Evolutionary conservation across 2,113 vertebrate species (phyloP).

Genomic region (Lipotes vexillifer): DNA sequence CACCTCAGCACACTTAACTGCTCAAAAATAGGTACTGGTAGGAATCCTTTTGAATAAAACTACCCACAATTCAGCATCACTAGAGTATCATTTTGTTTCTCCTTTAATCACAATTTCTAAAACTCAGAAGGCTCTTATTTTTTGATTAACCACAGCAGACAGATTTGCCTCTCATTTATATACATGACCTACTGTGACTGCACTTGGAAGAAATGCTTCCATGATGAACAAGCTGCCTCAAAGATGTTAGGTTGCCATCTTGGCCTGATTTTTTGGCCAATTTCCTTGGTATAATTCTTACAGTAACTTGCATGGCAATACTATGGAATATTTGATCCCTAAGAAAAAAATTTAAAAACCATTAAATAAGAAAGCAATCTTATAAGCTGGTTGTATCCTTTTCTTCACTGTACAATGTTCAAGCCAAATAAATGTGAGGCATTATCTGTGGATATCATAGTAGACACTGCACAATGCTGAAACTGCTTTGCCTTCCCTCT

Average conservation of each 20-base stretch:
- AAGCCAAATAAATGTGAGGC: background rate
- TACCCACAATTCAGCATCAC: background rate
- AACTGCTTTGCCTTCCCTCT: background rate
- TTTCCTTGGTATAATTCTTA: slow-evolving; percentile 5
- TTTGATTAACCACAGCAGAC: background rate
- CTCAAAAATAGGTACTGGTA: slow-evolving; percentile 12
- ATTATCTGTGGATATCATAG: background rate
- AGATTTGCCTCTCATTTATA: slow-evolving; percentile 11
- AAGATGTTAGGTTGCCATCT: background rate
- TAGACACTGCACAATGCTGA: background rate
- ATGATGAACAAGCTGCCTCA: background rate
- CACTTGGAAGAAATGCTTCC: background rate
- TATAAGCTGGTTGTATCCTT: background rate
- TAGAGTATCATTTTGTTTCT: background rate
- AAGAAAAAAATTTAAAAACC: background rate
- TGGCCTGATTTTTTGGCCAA: background rate
- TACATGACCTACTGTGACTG: background rate
- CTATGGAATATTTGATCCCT: background rate
- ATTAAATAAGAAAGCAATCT: slow-evolving; percentile 15
- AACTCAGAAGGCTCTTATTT: background rate
- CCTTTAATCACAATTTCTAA: slow-evolving; percentile 15
- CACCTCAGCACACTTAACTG: background rate
- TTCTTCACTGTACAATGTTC: background rate
- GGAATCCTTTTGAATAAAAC: slow-evolving; percentile 23
- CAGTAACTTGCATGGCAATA: background rate